Evolutionary conservation across 2,888 invertebrate genomes (phyloP).

Genomic region (Pseudanteris insignis): DNA sequence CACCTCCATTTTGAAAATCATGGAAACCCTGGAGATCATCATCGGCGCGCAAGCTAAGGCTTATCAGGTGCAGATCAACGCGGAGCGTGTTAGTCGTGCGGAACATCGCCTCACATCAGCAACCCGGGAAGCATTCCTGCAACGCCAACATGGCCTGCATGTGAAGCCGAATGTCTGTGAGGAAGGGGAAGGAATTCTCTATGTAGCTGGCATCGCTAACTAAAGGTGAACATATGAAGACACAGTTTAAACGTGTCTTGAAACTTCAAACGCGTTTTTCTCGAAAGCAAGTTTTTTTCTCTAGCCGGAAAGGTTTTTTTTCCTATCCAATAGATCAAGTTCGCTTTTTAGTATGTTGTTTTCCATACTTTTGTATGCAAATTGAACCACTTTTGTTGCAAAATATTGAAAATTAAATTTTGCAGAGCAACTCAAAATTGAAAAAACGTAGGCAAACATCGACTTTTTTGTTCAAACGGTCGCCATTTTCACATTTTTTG

Average conservation of each 20-base stretch:
- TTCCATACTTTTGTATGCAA: too few species aligned
- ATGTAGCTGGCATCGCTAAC: conserved; percentile 6
- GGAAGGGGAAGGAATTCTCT: conserved; percentile 6
- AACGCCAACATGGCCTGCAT: too few species aligned
- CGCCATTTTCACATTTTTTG: background rate
- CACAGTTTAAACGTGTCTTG: background rate
- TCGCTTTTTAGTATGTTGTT: too few species aligned
- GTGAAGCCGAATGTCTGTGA: conserved; percentile 1
- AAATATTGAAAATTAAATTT: too few species aligned
- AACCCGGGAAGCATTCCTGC: too few species aligned
- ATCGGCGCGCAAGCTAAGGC: background rate
- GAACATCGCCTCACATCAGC: background rate
- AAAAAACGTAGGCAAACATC: too few species aligned
- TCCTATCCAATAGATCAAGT: too few species aligned
- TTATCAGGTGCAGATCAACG: background rate
- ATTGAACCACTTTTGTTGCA: too few species aligned
- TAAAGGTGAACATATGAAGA: conserved; percentile 1
- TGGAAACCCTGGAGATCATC: conserved; percentile 4
- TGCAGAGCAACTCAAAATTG: too few species aligned
- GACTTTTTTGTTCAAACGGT: too few species aligned
- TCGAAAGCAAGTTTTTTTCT: conserved; percentile 1
- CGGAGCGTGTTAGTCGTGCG: background rate
- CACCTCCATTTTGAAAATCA: conserved; percentile 2
- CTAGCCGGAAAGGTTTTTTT: too few species aligned
- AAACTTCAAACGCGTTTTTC: conserved; percentile 10